Conservation (phyloP, 2,797 vertebrate species). For the Dipus sagitta region DNA sequence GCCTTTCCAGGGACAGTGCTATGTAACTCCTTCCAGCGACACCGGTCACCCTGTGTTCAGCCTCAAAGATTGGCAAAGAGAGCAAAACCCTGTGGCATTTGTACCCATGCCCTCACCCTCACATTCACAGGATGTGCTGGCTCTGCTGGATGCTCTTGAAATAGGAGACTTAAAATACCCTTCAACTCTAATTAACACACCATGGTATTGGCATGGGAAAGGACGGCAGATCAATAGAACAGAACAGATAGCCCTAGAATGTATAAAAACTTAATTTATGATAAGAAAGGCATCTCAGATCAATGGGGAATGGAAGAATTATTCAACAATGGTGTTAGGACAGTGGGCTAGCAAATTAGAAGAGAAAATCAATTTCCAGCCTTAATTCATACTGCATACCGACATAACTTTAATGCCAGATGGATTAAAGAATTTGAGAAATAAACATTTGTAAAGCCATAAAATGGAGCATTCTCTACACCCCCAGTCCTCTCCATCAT, state of each 20-base stretch:
- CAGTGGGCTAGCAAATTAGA: constrained; percentile 78
- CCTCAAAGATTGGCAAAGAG: neutral
- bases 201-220: constrained; percentile 65
- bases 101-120: neutral
- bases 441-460: constrained; percentile 46
- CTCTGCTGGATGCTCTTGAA: constrained; percentile 53
- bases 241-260: constrained; percentile 70
- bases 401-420: constrained; percentile 56
- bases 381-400: constrained; percentile 68
- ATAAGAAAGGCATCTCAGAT: constrained; percentile 75
- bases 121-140: constrained; percentile 50
- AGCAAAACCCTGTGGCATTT: neutral
- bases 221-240: constrained; percentile 74
- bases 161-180: constrained; percentile 71
- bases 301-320: constrained; percentile 79
- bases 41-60: neutral
- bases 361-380: constrained; percentile 79
- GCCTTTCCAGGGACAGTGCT: neutral
- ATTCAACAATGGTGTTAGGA: constrained; percentile 74
- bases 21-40: neutral
- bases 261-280: constrained; percentile 82
- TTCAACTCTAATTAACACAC: constrained; percentile 79
- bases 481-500: neutral
- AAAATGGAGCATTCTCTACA: constrained; percentile 1
- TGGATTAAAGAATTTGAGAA: constrained; percentile 67